Evolutionary conservation across 2,797 vertebrate species (phyloP).

Genomic region (Artibeus jamaicensis): DNA sequence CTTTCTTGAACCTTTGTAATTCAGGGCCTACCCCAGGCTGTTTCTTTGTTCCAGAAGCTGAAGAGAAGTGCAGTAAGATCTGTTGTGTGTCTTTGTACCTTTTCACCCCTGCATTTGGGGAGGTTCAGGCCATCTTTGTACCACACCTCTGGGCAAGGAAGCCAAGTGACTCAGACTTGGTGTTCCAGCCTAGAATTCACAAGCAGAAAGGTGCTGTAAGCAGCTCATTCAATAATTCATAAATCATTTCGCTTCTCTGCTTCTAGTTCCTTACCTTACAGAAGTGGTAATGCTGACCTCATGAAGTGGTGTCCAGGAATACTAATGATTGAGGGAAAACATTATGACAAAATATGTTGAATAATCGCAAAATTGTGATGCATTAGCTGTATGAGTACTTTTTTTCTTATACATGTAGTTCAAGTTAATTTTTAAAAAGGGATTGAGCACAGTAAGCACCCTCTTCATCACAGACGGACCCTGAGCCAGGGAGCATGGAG

Average conservation of each 20-base stretch:
- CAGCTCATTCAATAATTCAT: background rate
- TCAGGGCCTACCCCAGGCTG: background rate
- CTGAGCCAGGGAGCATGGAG: background rate
- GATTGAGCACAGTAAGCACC: rapidly evolving
- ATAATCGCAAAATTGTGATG: background rate
- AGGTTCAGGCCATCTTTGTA: rapidly evolving
- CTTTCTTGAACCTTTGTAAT: background rate
- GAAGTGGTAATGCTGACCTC: background rate
- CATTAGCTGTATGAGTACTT: background rate
- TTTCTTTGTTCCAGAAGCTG: background rate
- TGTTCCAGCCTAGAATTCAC: background rate
- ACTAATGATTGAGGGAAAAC: background rate
- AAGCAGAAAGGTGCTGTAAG: background rate
- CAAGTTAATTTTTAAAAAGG: background rate
- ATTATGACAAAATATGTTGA: background rate
- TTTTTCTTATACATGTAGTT: background rate
- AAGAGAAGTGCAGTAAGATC: background rate
- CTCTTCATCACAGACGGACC: background rate
- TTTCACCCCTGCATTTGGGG: background rate
- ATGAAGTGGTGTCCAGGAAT: background rate
- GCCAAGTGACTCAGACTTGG: background rate
- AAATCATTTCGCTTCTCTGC: background rate
- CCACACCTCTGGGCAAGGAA: background rate
- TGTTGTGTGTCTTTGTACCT: background rate
- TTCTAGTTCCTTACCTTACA: background rate